Percentiles rank a stretch among this genome's conserved stretches.
phyloP scores from a whole-genome alignment of 1,140 invertebrate species.

The Melanaphis sacchari region DNA sequence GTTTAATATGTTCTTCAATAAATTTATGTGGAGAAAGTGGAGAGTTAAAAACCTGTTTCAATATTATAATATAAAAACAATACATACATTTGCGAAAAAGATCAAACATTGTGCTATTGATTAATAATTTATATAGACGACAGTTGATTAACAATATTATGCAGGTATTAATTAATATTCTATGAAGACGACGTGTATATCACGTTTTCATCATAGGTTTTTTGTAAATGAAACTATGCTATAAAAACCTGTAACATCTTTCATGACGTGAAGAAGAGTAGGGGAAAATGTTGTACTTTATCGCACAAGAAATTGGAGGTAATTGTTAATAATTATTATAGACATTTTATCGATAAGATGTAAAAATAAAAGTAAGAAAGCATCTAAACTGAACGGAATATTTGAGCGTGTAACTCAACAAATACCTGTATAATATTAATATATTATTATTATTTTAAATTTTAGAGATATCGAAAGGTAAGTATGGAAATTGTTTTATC shows the following conservation, averaged over 20 bases:
- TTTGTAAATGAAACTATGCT: background rate
- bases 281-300: background rate
- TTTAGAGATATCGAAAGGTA: background rate
- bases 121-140: background rate
- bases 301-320: background rate
- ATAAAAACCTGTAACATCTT: background rate
- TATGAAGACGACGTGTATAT: background rate
- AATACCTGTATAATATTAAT: background rate
- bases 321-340: background rate
- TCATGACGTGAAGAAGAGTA: background rate
- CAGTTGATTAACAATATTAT: background rate
- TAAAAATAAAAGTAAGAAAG: background rate
- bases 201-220: background rate
- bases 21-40: background rate
- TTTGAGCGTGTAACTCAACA: background rate
- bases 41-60: slow-evolving; percentile 8
- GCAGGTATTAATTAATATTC: background rate
- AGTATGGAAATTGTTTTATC: no score
- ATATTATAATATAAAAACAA: slow-evolving; percentile 36
- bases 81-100: background rate
- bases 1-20: background rate
- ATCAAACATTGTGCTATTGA: background rate
- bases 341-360: background rate
- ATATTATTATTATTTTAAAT: background rate
- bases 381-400: background rate